These are phyloP conservation scores for Lepus oiostolus DNA, from an alignment of 2,797 vertebrate genomes.

Conservation along the genomic window DNA sequence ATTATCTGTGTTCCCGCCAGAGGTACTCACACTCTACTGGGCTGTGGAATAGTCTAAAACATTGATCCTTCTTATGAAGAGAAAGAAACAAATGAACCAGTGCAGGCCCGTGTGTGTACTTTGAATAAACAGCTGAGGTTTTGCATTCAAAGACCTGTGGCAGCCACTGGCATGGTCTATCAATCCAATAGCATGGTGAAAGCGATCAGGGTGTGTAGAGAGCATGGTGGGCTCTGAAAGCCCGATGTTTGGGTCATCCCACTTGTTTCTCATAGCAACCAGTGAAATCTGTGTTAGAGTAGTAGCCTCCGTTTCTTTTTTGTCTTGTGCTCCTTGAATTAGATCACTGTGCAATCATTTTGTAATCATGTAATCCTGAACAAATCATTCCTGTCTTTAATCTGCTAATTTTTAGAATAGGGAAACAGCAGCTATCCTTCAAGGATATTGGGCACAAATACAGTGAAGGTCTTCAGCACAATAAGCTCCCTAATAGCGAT, in stretches of 20 bases:
- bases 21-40: neutral
- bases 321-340: neutral
- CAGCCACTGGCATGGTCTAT: neutral
- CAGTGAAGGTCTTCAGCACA: neutral
- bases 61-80: neutral
- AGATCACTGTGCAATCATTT: neutral
- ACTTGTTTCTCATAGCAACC: neutral
- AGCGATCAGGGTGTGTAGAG: neutral
- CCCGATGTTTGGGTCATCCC: neutral
- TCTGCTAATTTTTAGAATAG: neutral
- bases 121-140: neutral
- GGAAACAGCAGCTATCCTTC: neutral
- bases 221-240: neutral
- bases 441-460: neutral
- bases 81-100: neutral
- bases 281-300: neutral
- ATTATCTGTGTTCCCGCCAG: constrained; percentile 34
- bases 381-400: neutral
- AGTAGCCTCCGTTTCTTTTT: neutral
- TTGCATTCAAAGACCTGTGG: neutral
- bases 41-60: neutral
- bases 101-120: neutral
- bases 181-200: neutral
- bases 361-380: neutral
- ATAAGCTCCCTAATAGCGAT: neutral